Conservation (phyloP, 2,888 invertebrate species). For the Diadromus collaris region DNA sequence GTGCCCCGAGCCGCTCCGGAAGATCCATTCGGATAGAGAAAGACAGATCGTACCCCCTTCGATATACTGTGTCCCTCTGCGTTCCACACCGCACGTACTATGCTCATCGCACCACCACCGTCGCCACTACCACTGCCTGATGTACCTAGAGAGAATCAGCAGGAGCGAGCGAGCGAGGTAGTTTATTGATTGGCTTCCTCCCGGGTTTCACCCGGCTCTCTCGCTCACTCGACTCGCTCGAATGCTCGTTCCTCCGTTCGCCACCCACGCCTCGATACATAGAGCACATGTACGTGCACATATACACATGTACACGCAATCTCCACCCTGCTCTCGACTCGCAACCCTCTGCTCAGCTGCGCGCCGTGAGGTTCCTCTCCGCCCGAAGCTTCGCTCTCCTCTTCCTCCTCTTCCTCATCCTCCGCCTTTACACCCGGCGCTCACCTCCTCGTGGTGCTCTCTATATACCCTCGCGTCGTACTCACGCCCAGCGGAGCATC, state of each 20-base stretch:
- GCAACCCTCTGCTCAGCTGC: constrained; percentile 70
- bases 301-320: background rate
- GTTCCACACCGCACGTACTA: constrained; percentile 51
- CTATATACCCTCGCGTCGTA: constrained; percentile 29
- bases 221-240: constrained; percentile 55
- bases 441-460: constrained; percentile 43
- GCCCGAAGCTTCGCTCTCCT: constrained; percentile 45
- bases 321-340: constrained; percentile 66
- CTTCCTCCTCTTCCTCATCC: constrained; percentile 14
- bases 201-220: constrained; percentile 72
- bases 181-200: constrained; percentile 80
- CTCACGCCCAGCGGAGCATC: constrained; percentile 58
- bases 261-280: constrained; percentile 51
- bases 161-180: constrained; percentile 72
- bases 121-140: constrained; percentile 10
- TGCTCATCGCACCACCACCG: constrained; percentile 45
- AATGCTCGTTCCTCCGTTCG: constrained; percentile 57
- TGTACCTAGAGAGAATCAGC: constrained; percentile 40
- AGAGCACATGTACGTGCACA: constrained; percentile 13
- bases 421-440: constrained; percentile 38
- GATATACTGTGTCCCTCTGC: constrained; percentile 11
- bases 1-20: constrained; percentile 11
- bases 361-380: constrained; percentile 39
- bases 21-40: constrained; percentile 45
- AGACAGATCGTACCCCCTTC: constrained; percentile 32